phyloP scores from a whole-genome alignment of 2,888 invertebrate genomes.

The Thymelicus sylvestris region DNA sequence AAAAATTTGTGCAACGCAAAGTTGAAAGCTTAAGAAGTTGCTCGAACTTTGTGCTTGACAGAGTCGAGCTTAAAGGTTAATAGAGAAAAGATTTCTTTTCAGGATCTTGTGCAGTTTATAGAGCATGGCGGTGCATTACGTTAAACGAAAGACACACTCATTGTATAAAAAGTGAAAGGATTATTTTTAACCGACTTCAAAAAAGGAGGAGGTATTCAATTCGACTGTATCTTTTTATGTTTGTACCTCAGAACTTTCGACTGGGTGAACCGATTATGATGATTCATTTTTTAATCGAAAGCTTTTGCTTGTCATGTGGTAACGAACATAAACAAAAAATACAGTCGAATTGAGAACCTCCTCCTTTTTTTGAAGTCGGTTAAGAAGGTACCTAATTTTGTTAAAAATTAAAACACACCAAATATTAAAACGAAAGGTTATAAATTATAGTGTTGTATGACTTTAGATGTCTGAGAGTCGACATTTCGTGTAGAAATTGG shows the following conservation, averaged over 20 bases:
- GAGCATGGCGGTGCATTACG: not conserved
- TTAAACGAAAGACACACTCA: not conserved
- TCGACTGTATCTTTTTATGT: too few species aligned
- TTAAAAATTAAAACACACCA: not conserved
- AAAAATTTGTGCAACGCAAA: slow-evolving; percentile 22
- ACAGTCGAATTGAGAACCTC: too few species aligned
- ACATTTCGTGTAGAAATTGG: not conserved
- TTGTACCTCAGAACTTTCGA: too few species aligned
- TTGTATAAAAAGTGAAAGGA: not conserved
- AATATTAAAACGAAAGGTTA: not conserved
- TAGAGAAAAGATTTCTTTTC: slow-evolving; percentile 10
- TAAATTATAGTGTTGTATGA: not conserved
- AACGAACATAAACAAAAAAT: too few species aligned
- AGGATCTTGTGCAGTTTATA: not conserved
- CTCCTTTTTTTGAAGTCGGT: too few species aligned
- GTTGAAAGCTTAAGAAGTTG: slow-evolving; percentile 19
- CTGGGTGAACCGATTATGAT: too few species aligned
- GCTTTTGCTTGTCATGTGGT: too few species aligned
- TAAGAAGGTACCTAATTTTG: too few species aligned
- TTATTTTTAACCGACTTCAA: too few species aligned
- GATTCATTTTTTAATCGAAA: too few species aligned
- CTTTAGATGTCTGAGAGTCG: not conserved
- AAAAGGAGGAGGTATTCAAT: too few species aligned
- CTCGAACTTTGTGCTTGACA: slow-evolving; percentile 12
- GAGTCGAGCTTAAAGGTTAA: slow-evolving; percentile 22